These are phyloP conservation scores for Tenualosa thibaudeaui DNA, from an alignment of 2,797 vertebrate genomes.

Conservation along the genomic window DNA sequence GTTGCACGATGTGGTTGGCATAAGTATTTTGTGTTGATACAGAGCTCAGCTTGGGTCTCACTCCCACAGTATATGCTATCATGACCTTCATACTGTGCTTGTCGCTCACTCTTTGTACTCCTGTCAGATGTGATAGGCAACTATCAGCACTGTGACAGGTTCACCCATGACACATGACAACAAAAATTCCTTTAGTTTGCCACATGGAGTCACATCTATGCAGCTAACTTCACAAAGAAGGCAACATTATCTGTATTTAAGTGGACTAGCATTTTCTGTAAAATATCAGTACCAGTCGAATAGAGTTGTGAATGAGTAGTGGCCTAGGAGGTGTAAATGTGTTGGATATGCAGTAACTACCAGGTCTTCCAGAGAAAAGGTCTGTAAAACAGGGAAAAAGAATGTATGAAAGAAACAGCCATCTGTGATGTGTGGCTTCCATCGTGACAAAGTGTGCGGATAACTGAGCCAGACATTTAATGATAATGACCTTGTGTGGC, in stretches of 20 bases:
- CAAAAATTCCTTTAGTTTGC: background rate
- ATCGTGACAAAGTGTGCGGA: background rate
- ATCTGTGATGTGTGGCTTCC: background rate
- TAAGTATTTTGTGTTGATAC: constrained; percentile 5
- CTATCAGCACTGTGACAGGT: background rate
- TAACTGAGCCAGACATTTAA: background rate
- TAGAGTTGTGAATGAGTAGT: background rate
- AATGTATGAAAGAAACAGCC: background rate
- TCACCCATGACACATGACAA: background rate
- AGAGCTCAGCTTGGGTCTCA: background rate
- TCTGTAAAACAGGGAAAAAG: background rate
- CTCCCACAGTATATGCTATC: background rate
- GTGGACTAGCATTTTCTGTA: background rate
- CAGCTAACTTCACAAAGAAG: background rate
- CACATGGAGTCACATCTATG: background rate
- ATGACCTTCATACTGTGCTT: constrained; percentile 10
- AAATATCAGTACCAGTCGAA: background rate
- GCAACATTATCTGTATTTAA: background rate
- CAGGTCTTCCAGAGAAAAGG: background rate
- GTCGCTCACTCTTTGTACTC: background rate
- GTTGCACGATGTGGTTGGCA: background rate
- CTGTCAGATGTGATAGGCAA: background rate
- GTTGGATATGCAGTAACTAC: background rate
- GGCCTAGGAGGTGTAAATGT: background rate
- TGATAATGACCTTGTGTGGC: constrained; percentile 21